phyloP scores from a whole-genome alignment of 2,888 invertebrate genomes.

The Frankliniella intonsa region DNA sequence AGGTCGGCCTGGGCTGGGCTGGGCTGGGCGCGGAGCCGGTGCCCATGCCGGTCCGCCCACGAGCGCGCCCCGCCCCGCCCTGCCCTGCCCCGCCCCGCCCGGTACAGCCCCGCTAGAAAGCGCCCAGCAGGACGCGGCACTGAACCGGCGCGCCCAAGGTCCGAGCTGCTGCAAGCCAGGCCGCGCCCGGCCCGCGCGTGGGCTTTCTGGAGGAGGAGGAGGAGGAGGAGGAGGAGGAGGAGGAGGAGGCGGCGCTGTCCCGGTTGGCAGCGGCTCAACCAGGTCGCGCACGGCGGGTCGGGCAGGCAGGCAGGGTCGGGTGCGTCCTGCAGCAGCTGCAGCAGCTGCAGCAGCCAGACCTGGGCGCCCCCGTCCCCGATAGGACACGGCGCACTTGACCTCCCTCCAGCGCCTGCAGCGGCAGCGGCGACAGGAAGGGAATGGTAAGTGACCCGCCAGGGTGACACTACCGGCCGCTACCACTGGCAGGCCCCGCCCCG shows the following conservation, averaged over 20 bases:
- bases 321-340: neutral
- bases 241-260: too few species aligned
- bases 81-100: neutral
- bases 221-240: too few species aligned
- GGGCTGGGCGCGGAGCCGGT: neutral
- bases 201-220: too few species aligned
- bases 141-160: too few species aligned
- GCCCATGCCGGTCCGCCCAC: conserved; percentile 1
- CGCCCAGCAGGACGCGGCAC: neutral
- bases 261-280: neutral
- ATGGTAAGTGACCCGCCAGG: conserved; percentile 5
- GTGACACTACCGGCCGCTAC: neutral
- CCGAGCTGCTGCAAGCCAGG: too few species aligned
- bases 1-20: neutral
- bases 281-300: neutral
- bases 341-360: neutral
- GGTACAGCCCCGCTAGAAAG: neutral
- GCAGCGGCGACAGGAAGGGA: neutral
- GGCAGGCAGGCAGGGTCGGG: neutral
- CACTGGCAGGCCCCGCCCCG: neutral
- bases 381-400: too few species aligned
- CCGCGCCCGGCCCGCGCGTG: too few species aligned
- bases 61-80: neutral
- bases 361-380: too few species aligned
- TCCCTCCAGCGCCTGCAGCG: neutral